Conservation (phyloP, 2,113 vertebrate species). For the Sterrhoptilus dennistouni region DNA sequence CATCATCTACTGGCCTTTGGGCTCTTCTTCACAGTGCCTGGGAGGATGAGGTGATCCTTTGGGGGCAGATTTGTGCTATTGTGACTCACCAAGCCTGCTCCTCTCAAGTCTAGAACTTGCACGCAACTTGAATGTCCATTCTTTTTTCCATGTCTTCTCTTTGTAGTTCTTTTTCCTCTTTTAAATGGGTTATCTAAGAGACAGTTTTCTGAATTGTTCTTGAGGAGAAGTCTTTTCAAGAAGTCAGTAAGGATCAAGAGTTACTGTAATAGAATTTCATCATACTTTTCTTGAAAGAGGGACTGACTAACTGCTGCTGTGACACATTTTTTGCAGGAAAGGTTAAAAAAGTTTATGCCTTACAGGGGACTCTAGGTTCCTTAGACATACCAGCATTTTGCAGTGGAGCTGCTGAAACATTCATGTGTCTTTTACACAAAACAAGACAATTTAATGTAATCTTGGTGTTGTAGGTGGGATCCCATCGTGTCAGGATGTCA, state of each 20-base stretch:
- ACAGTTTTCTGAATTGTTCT: neutral
- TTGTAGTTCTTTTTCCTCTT: neutral
- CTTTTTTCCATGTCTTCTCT: neutral
- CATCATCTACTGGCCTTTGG: neutral
- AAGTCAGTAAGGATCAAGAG: neutral
- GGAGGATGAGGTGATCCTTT: neutral
- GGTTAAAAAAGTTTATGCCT: neutral
- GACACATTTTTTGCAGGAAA: neutral
- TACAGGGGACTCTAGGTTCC: neutral
- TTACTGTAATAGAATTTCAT: neutral
- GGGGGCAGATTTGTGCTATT: neutral
- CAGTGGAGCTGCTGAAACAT: neutral
- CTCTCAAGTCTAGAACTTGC: neutral
- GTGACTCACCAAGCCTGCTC: neutral
- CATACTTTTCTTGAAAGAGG: neutral
- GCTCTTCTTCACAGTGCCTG: neutral
- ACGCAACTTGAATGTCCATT: neutral
- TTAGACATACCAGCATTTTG: neutral
- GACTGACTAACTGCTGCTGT: neutral
- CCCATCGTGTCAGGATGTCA: conserved; percentile 98
- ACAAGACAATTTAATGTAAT: neutral
- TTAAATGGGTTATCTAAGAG: neutral
- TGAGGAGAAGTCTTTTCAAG: neutral
- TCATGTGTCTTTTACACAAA: neutral
- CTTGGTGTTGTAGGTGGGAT: conserved; percentile 85